These are phyloP conservation scores for Trigoniulus corallinus DNA, from an alignment of 1,140 invertebrate species.

Conservation along the genomic window DNA sequence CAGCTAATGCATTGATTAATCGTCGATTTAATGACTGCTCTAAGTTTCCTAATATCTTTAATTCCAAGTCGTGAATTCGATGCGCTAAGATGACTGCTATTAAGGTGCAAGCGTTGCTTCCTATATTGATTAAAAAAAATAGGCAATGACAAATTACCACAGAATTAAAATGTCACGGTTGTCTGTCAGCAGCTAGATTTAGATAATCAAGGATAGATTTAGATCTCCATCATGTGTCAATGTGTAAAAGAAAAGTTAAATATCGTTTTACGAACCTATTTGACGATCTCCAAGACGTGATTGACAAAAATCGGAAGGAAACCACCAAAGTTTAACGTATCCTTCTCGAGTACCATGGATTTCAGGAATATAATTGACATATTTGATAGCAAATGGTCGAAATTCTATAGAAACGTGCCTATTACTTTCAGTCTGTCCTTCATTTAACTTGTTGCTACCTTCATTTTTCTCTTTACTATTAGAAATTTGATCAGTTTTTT, in stretches of 20 bases:
- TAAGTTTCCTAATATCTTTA: slow-evolving; percentile 13
- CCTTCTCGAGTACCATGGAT: slow-evolving; percentile 12
- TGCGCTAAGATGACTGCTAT: slow-evolving; percentile 15
- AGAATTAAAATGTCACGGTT: too few relatives aligned
- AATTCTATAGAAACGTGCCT: too few relatives aligned
- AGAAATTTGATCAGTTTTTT: too few relatives aligned
- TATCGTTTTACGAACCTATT: slow-evolving; percentile 11
- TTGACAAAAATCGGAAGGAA: slow-evolving; percentile 16
- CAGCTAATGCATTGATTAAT: slow-evolving; percentile 15
- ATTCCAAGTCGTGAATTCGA: slow-evolving; percentile 12
- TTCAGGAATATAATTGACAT: slow-evolving; percentile 16
- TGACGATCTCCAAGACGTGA: slow-evolving; percentile 16
- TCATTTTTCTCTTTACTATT: too few relatives aligned
- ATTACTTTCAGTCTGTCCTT: too few relatives aligned
- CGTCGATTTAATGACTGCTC: slow-evolving; percentile 15
- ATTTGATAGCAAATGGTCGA: slow-evolving; percentile 9
- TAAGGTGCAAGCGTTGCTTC: slow-evolving; percentile 18
- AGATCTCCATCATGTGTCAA: too few relatives aligned
- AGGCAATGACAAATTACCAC: too few relatives aligned
- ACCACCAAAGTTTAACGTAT: slow-evolving; percentile 15
- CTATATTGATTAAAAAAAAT: slow-evolving; percentile 5
- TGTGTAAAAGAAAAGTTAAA: neutral
- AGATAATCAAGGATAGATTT: too few relatives aligned
- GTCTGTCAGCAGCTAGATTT: too few relatives aligned
- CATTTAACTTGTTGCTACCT: too few relatives aligned